Evolutionary conservation across 1,140 invertebrate species (phyloP), one percentile per base, ranked within the genome.

Genomic region (Mactra quadrangularis): DNA sequence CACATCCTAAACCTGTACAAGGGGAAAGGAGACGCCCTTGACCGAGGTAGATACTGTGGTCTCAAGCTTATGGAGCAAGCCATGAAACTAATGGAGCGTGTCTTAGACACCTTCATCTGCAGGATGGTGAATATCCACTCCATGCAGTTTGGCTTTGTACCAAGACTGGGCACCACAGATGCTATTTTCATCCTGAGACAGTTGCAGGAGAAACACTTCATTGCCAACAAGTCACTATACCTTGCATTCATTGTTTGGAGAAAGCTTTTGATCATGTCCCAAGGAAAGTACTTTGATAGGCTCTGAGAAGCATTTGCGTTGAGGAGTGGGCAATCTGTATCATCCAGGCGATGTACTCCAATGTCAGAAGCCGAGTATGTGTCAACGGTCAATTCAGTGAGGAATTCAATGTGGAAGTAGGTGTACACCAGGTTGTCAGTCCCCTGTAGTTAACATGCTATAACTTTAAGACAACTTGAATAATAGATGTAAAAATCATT

Each of bases 131-230:
- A 81, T 25, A 66, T 71, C n/a, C 33, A 81, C 29, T 45, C 19
- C 15, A 81, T 71, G 66, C 64, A 71, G 66, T 71, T 81, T 57
- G 60, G 77, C n/a, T 70, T 81, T 35, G 19, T 70, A n/a, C 45
- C 77, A 31, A 31, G 77, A 15, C 15, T 41, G 22, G 52, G 47
- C 55, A 81, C 52, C 11, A 41, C 55, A 45, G 77, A 81, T 78
- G 75, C 75, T 17, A 78, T n/a, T n/a, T n/a, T n/a, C n/a, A n/a
- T n/a, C n/a, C n/a, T n/a, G n/a, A n/a, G n/a, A n/a, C n/a, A n/a
- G n/a, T n/a, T n/a, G n/a, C n/a, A n/a, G n/a, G n/a, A n/a, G n/a
- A n/a, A n/a, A n/a, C n/a, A n/a, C n/a, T n/a, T n/a, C n/a, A n/a
- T n/a, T n/a, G n/a, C n/a, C n/a, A n/a, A n/a, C n/a, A n/a, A n/a